Evolutionary conservation across 2,113 vertebrate genomes (phyloP).

Genomic region (Misgurnus mizolepis): DNA sequence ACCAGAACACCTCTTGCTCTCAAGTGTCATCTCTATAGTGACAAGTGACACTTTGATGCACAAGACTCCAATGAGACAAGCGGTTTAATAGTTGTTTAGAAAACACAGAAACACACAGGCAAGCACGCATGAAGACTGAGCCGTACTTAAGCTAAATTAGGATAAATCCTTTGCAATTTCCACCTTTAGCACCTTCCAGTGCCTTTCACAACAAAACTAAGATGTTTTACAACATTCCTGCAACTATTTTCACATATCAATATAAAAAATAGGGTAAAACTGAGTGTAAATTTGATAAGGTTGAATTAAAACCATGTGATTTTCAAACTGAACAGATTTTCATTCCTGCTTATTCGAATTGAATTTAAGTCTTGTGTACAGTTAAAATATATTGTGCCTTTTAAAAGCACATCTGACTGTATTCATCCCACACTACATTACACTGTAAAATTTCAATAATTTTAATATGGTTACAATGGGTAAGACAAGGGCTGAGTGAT

Average conservation of each 20-base stretch:
- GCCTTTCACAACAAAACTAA: background rate
- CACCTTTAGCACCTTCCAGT: background rate
- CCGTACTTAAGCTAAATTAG: background rate
- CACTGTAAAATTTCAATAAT: too few relatives aligned
- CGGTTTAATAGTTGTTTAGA: slow-evolving; percentile 65
- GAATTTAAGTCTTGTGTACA: too few relatives aligned
- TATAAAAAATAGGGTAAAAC: too few relatives aligned
- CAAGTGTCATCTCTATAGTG: slow-evolving; percentile 61
- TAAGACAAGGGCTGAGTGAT: too few relatives aligned
- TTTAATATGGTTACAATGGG: too few relatives aligned
- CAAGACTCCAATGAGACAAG: slow-evolving; percentile 48
- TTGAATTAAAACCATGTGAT: too few relatives aligned
- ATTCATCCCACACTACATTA: too few relatives aligned
- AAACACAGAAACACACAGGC: slow-evolving; percentile 42
- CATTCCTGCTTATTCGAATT: too few relatives aligned
- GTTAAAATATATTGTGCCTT: too few relatives aligned
- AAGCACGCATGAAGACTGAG: background rate
- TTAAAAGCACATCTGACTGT: too few relatives aligned
- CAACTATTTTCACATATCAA: background rate
- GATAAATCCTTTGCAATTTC: background rate
- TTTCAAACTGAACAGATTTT: too few relatives aligned
- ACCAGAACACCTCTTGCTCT: slow-evolving; percentile 58
- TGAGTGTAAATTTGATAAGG: too few relatives aligned
- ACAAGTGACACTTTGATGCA: slow-evolving; percentile 69
- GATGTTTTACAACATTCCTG: background rate